Percentiles rank a stretch among this genome's conserved stretches.
These are phyloP conservation scores for Cossypha heuglini DNA, from an alignment of 2,797 vertebrate genomes.

Conservation along the genomic window DNA sequence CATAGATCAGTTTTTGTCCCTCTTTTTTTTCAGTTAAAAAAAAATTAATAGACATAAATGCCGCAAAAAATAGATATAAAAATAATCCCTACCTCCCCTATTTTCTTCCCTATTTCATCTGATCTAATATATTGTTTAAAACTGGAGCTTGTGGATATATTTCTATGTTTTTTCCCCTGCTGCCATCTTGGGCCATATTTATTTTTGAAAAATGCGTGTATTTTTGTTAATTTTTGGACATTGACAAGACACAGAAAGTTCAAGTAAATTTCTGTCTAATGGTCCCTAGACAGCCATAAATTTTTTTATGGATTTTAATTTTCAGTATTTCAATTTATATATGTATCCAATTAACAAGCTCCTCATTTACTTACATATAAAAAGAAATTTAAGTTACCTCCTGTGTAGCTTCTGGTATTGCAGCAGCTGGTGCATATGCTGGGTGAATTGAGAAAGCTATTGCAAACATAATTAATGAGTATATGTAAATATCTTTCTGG, in stretches of 20 bases:
- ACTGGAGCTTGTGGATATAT: not conserved
- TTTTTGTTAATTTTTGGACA: not conserved
- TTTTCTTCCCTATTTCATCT: not conserved
- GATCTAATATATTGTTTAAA: not conserved
- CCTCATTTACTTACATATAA: not conserved
- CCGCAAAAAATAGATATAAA: not conserved
- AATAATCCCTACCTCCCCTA: not conserved
- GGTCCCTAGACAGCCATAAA: not conserved
- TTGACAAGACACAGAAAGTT: not conserved
- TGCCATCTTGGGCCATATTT: rapidly evolving
- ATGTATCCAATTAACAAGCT: not conserved
- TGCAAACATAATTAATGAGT: not conserved
- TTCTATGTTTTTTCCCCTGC: not conserved
- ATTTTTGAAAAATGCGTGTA: not conserved
- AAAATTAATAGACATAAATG: not conserved
- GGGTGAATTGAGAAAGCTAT: not conserved
- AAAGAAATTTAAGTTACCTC: not conserved
- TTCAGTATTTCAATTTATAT: not conserved
- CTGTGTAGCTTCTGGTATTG: not conserved
- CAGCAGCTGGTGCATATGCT: not conserved
- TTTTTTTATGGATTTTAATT: not conserved
- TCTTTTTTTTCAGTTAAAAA: not conserved
- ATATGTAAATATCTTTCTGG: not conserved
- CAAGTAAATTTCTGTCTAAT: not conserved
- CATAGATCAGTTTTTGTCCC: not conserved